These are phyloP conservation scores for Lepidonotus clava DNA, from an alignment of 2,888 invertebrate genomes.

Conservation along the genomic window DNA sequence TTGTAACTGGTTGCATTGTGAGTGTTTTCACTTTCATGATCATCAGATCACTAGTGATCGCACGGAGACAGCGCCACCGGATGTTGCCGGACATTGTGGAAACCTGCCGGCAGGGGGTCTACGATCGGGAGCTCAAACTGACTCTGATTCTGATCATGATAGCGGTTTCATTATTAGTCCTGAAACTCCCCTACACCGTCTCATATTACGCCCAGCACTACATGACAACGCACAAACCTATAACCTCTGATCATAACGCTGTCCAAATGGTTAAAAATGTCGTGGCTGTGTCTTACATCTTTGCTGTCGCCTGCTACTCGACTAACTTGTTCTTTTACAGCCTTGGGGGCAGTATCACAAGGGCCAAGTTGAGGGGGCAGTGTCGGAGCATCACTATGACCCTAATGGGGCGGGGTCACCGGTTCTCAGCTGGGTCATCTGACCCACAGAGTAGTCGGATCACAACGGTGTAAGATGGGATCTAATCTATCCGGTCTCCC, in stretches of 20 bases:
- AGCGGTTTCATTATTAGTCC: neutral
- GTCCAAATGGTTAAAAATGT: conserved; percentile 4
- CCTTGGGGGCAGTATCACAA: neutral
- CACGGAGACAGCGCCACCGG: neutral
- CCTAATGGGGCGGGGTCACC: too few relatives aligned
- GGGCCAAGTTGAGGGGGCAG: neutral
- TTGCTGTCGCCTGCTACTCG: conserved; percentile 16
- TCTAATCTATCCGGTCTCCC: too few relatives aligned
- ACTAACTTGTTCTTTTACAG: conserved; percentile 29
- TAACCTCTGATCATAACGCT: neutral
- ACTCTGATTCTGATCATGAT: neutral
- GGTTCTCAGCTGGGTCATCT: too few relatives aligned
- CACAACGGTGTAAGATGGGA: too few relatives aligned
- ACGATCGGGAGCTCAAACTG: neutral
- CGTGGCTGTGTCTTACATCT: neutral
- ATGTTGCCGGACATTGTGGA: conserved; percentile 28
- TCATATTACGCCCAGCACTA: neutral
- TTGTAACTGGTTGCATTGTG: neutral
- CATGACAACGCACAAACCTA: neutral
- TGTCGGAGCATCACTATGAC: neutral
- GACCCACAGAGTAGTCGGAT: too few relatives aligned
- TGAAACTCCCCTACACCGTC: conserved; percentile 38
- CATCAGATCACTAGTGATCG: neutral
- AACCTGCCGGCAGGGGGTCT: neutral
- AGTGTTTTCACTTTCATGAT: conserved; percentile 3